Percentiles rank a stretch among this genome's conserved stretches.
These are phyloP conservation scores for Phyto melanocephala DNA, from an alignment of 2,888 invertebrate genomes.

Conservation along the genomic window DNA sequence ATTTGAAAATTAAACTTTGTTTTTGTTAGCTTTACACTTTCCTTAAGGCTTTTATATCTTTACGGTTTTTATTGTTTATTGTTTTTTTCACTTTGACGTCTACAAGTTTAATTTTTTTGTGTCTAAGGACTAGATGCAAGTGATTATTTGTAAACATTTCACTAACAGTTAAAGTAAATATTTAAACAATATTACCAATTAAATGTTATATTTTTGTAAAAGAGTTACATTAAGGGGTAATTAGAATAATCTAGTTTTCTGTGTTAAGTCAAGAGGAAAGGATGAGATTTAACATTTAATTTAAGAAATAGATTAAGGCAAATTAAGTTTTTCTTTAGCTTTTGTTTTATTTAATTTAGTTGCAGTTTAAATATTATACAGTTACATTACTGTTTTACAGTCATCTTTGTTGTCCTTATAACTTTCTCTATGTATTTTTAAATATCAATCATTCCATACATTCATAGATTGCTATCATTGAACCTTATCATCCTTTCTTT, in stretches of 20 bases:
- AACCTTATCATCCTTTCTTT: not conserved
- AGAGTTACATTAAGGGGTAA: not conserved
- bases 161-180: conserved; percentile 67
- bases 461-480: no score
- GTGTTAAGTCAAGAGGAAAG: not conserved
- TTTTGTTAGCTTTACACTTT: conserved; percentile 59
- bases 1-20: conserved; percentile 23
- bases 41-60: conserved; percentile 42
- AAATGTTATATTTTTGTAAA: not conserved
- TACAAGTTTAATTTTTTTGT: not conserved
- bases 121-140: conserved; percentile 22
- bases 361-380: no score
- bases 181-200: conserved; percentile 42
- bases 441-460: no score
- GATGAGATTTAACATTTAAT: no score
- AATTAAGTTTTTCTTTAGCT: no score
- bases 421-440: no score
- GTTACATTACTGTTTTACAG: no score
- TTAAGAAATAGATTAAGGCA: no score
- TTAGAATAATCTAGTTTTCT: not conserved
- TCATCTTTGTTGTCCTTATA: no score
- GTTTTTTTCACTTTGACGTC: conserved; percentile 41
- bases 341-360: no score
- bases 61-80: conserved; percentile 21
- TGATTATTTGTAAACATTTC: conserved; percentile 73